These are phyloP conservation scores for Anoplius nigerrimus DNA, from an alignment of 2,888 invertebrate species.

Conservation along the genomic window DNA sequence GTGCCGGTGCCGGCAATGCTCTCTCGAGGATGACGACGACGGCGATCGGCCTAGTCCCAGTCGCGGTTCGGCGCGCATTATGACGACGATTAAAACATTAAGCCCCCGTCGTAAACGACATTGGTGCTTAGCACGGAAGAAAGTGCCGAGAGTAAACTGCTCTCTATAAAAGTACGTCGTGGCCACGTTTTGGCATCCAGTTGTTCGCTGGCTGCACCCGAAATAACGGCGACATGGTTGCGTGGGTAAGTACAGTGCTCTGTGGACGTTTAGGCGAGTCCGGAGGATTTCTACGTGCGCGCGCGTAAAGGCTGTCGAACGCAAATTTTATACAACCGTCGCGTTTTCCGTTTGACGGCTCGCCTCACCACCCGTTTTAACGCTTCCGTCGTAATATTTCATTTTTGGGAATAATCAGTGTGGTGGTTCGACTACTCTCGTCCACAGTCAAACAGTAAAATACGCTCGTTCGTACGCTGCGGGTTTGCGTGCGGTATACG, in stretches of 20 bases:
- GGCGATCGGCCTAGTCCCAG: constrained; percentile 24
- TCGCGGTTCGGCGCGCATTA: constrained; percentile 65
- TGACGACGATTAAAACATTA: constrained; percentile 68
- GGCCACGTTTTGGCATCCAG: constrained; percentile 57
- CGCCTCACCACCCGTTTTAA: too few relatives aligned
- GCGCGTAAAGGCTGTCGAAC: too few relatives aligned
- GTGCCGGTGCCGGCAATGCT: constrained; percentile 16
- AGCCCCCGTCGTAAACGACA: constrained; percentile 64
- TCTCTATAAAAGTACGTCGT: constrained; percentile 67
- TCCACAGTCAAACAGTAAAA: too few relatives aligned
- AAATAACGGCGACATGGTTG: constrained; percentile 62
- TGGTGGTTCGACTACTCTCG: too few relatives aligned
- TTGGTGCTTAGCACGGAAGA: constrained; percentile 66
- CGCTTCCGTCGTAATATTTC: too few relatives aligned
- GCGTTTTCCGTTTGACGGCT: too few relatives aligned
- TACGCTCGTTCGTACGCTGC: too few relatives aligned
- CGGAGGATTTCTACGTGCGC: too few relatives aligned
- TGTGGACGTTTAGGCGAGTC: background rate
- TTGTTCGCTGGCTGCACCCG: constrained; percentile 58
- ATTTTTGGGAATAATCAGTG: too few relatives aligned
- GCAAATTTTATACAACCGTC: too few relatives aligned
- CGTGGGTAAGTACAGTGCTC: constrained; percentile 61
- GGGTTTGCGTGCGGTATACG: too few relatives aligned
- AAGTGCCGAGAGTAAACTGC: constrained; percentile 49
- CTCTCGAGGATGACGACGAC: background rate